These are phyloP conservation scores for Atethmia centrago DNA, from an alignment of 2,888 invertebrate species.

Conservation along the genomic window DNA sequence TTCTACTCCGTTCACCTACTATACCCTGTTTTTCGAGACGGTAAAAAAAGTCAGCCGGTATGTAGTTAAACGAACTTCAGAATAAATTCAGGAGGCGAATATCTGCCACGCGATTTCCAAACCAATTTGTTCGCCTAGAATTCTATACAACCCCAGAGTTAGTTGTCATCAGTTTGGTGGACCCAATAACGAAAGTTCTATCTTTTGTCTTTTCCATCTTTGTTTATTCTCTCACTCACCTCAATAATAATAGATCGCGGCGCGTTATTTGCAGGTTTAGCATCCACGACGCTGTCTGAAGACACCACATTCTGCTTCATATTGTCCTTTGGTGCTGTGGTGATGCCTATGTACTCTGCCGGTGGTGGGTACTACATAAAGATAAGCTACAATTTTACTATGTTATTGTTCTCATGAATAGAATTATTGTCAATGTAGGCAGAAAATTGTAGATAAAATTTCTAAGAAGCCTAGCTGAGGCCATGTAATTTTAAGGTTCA, in stretches of 20 bases:
- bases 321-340: not conserved
- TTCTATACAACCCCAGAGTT: not conserved
- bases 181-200: not conserved
- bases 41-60: too few species aligned
- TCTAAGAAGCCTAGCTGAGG: not conserved
- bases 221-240: conserved; percentile 5
- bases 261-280: conserved; percentile 22
- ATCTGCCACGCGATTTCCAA: not conserved
- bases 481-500: too few species aligned
- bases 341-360: conserved; percentile 13
- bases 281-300: conserved; percentile 11
- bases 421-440: not conserved
- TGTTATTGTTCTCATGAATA: not conserved
- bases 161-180: not conserved
- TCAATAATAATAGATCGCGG: conserved; percentile 32
- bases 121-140: not conserved
- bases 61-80: not conserved
- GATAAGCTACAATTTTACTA: not conserved
- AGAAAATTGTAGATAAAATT: not conserved
- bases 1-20: too few species aligned
- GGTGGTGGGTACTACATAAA: conserved; percentile 24
- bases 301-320: conserved; percentile 25
- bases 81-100: not conserved
- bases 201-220: not conserved
- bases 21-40: too few species aligned